Evolutionary conservation across 2,797 vertebrate genomes (phyloP), one percentile per base, ranked within the genome.

Genomic region (Emydoidea blandingii): DNA sequence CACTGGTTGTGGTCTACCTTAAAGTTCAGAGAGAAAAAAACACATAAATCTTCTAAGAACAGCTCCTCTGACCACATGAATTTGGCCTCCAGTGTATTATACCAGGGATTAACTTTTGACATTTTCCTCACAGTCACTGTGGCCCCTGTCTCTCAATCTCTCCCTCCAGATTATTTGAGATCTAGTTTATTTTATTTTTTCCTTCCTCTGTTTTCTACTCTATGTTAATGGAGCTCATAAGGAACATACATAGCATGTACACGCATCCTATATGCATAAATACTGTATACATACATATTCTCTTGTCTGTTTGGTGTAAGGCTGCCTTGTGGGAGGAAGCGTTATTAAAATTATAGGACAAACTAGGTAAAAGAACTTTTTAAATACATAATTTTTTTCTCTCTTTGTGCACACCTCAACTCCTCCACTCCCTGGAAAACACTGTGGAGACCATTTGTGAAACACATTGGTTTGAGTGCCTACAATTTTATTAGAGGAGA

Each of bases 1-100:
- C 95, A 86, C 93, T 96, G 95, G 91, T 93, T 94, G 41, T 91
- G 91, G 88, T 93, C 79, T 95, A 86, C 91, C 74, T 95, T 91
- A 78, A 81, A 90, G 88, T 94, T 97, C 88, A 87, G 1, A 5
- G 53, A 68, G 82, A 86, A 93, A 93, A 82, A 88, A 94, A 82
- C 37, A 29, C 83, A 72, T 74, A 83, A 82, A 56, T 91, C 76
- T 90, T 92, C 91, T 49, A 49, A 86, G 81, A 94, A 89, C 0
- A 53, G 52, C 78, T 62, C 53, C 52, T 91, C 85, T 86, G 78
- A 84, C 72, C 88, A 83, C 6, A 7, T 25, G 15, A 87, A 59
- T 96, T 89, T 95, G 91, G 62, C 83, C 86, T 95, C 90, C 7
- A 2, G 87, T 87, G 10, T 11, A 81, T 94, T 95, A 92, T 79